Percentiles rank a stretch among this genome's conserved stretches.
phyloP scores from a whole-genome alignment of 2,888 invertebrate species.

The Apodemia hepburni region DNA sequence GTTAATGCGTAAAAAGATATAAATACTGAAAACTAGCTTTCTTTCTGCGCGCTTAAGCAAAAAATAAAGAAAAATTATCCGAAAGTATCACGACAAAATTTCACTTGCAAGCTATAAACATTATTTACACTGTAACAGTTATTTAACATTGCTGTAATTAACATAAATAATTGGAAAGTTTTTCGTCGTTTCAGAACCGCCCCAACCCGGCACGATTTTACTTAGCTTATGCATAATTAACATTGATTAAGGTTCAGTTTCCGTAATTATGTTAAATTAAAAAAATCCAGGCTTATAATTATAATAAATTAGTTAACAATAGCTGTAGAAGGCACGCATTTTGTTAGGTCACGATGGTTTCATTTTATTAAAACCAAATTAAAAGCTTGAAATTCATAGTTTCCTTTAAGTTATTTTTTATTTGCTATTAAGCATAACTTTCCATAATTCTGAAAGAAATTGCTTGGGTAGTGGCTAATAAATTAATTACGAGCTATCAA shows the following conservation, averaged over 20 bases:
- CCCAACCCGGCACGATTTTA: conserved; percentile 6
- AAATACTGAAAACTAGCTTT: too few relatives aligned
- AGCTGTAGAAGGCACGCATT: conserved; percentile 2
- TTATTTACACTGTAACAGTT: background rate
- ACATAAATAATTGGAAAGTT: conserved; percentile 13
- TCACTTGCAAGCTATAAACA: too few relatives aligned
- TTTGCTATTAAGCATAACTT: too few relatives aligned
- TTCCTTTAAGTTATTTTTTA: too few relatives aligned
- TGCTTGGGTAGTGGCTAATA: too few relatives aligned
- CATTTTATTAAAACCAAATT: background rate
- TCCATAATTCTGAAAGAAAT: too few relatives aligned
- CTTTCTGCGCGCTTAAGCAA: too few relatives aligned
- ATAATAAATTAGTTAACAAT: conserved; percentile 14
- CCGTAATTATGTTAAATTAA: conserved; percentile 13
- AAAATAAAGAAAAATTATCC: too few relatives aligned
- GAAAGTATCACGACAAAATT: too few relatives aligned
- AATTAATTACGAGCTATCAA: too few relatives aligned
- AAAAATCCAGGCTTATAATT: conserved; percentile 12
- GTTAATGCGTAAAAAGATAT: too few relatives aligned
- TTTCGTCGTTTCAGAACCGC: conserved; percentile 8
- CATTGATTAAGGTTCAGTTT: conserved; percentile 10
- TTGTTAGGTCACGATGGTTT: background rate
- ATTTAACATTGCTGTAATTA: background rate
- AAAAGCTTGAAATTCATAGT: background rate
- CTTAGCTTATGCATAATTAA: conserved; percentile 13